Percentiles rank a stretch among this genome's conserved stretches.
Conservation (phyloP, 2,113 vertebrate genomes). For the Callaeas wilsoni region DNA sequence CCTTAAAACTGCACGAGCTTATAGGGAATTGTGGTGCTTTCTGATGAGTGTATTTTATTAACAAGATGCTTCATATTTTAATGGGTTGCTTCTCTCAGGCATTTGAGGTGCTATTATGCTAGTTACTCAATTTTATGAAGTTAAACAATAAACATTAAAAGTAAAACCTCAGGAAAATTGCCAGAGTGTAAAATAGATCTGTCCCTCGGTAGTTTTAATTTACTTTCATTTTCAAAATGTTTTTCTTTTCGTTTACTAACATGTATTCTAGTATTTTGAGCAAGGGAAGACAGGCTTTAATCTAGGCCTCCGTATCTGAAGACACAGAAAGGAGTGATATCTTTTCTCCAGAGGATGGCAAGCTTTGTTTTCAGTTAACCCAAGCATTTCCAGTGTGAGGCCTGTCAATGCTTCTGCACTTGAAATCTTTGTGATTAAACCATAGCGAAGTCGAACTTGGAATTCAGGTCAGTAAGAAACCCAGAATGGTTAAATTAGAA, state of each 20-base stretch:
- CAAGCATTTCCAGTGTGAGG: background rate
- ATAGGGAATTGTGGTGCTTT: background rate
- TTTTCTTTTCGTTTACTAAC: background rate
- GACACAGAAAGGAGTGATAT: background rate
- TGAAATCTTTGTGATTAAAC: background rate
- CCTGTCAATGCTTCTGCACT: background rate
- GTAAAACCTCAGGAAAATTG: slow-evolving; percentile 31
- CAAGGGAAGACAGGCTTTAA: background rate
- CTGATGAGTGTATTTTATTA: slow-evolving; percentile 38
- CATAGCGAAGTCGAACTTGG: background rate
- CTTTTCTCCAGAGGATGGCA: background rate
- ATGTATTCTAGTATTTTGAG: background rate
- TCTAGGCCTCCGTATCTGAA: background rate
- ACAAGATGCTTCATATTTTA: slow-evolving; percentile 43
- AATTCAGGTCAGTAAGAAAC: background rate
- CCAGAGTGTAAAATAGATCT: slow-evolving; percentile 16
- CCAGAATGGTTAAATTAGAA: background rate
- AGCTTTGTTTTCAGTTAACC: background rate
- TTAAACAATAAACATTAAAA: slow-evolving; percentile 59
- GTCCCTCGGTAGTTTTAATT: slow-evolving; percentile 19
- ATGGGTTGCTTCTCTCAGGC: background rate
- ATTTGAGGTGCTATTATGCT: slow-evolving; percentile 9
- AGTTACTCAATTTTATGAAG: slow-evolving; percentile 60
- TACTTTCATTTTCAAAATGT: background rate
- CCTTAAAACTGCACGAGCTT: background rate